phyloP scores from a whole-genome alignment of 2,113 vertebrate species.

The Uria aalge region DNA sequence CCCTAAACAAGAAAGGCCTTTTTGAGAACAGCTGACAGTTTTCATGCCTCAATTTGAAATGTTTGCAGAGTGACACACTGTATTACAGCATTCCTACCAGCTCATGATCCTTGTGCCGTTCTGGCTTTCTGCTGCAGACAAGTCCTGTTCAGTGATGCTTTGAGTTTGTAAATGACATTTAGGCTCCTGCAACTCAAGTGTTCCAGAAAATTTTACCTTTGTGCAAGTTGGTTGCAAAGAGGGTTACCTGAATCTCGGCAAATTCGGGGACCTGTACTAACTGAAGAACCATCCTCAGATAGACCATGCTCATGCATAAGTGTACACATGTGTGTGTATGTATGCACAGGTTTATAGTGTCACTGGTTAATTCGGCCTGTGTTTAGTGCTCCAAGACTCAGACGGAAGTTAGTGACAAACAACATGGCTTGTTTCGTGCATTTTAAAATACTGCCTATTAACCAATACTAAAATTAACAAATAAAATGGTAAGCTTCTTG shows the following conservation, averaged over 20 bases:
- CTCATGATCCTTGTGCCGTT: neutral
- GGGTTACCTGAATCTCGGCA: neutral
- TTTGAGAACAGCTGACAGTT: neutral
- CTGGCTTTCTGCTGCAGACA: neutral
- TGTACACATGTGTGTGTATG: rapidly evolving
- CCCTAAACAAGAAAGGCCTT: neutral
- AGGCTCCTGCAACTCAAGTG: neutral
- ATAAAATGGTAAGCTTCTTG: neutral
- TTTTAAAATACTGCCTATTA: neutral
- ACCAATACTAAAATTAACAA: neutral
- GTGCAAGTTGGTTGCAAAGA: neutral
- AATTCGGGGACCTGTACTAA: neutral
- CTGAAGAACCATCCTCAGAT: neutral
- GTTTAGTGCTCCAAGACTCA: neutral
- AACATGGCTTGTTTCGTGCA: neutral
- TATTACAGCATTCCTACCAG: neutral
- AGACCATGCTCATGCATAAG: neutral
- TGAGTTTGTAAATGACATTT: neutral
- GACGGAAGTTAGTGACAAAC: neutral
- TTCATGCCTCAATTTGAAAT: neutral
- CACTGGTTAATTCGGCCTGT: neutral
- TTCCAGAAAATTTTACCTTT: neutral
- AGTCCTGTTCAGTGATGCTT: neutral
- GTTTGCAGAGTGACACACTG: neutral
- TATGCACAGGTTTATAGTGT: no score